Evolutionary conservation across 1,140 invertebrate species (phyloP).

Genomic region (Drosophila insularis): DNA sequence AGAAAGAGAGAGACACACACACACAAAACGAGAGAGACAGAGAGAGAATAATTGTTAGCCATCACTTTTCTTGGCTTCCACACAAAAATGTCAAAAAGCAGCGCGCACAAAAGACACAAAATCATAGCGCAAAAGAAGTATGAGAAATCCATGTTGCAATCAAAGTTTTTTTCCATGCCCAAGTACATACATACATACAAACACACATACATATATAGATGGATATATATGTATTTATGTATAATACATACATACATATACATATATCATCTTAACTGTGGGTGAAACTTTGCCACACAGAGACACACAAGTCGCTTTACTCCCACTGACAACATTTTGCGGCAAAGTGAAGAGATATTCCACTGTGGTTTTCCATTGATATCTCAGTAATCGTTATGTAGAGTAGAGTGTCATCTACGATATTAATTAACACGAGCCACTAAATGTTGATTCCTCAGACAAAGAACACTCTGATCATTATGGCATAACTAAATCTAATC

Average conservation of each 20-base stretch:
- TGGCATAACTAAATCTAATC: too few species aligned
- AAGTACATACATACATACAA: constrained; percentile 20
- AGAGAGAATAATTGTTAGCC: constrained; percentile 44
- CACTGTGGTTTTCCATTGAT: constrained; percentile 38
- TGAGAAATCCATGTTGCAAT: constrained; percentile 64
- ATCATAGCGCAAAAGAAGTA: constrained; percentile 22
- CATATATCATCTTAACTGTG: not conserved
- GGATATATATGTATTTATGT: not conserved
- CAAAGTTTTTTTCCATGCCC: constrained; percentile 47
- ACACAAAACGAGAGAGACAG: not conserved
- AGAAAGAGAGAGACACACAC: not conserved
- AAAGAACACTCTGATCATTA: too few species aligned
- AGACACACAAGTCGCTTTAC: constrained; percentile 13
- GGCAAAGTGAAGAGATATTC: constrained; percentile 19
- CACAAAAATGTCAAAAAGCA: constrained; percentile 40
- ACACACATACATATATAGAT: not conserved
- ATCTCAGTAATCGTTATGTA: constrained; percentile 7
- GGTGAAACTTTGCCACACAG: constrained; percentile 31
- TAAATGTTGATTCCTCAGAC: too few species aligned
- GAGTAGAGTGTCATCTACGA: too few species aligned
- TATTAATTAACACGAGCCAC: too few species aligned
- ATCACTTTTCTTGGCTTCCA: constrained; percentile 24
- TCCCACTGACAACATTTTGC: constrained; percentile 54
- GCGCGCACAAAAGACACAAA: constrained; percentile 8
- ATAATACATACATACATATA: too few species aligned